These are phyloP conservation scores for Python bivittatus DNA, from an alignment of 2,113 vertebrate species.

Conservation along the genomic window DNA sequence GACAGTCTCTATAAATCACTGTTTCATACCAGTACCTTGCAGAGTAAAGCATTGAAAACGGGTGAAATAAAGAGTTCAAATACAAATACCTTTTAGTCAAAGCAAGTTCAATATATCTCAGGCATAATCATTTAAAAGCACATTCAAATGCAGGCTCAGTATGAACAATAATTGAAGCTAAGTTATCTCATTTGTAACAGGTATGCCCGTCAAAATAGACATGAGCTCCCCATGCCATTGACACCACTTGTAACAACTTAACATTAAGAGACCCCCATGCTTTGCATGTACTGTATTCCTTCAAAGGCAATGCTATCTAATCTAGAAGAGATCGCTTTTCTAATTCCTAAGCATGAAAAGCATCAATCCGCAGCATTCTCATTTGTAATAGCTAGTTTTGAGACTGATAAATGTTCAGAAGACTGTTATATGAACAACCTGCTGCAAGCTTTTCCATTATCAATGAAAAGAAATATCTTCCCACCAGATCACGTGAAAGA, in stretches of 20 bases:
- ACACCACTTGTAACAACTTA: neutral
- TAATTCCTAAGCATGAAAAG: neutral
- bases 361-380: neutral
- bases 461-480: neutral
- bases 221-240: neutral
- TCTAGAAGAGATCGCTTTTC: neutral
- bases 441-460: neutral
- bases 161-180: neutral
- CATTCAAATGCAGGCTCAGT: neutral
- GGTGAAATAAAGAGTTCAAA: neutral
- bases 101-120: neutral
- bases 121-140: neutral
- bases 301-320: neutral
- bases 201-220: neutral
- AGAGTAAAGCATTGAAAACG: neutral
- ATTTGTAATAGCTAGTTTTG: neutral
- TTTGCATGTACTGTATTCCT: neutral
- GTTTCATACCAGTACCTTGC: neutral
- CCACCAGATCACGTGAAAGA: neutral
- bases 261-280: neutral
- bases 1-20: neutral
- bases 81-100: neutral
- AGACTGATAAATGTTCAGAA: neutral
- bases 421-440: neutral
- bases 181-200: neutral